phyloP scores from a whole-genome alignment of 2,888 invertebrate genomes.

The Panzeria rudis region DNA sequence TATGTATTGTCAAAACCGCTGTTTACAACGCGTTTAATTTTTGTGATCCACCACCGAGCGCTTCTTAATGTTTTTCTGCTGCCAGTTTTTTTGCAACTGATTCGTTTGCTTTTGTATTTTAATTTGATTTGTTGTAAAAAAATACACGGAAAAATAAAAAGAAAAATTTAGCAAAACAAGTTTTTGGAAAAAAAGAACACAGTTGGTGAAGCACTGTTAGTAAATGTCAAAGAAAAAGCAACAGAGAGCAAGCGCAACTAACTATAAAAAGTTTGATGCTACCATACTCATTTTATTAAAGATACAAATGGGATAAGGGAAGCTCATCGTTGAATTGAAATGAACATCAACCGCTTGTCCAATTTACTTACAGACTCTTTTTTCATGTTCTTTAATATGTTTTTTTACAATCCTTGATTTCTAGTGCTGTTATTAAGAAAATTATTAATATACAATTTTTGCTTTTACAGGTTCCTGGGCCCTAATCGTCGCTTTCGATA shows the following conservation, averaged over 20 bases:
- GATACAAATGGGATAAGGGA: too few species aligned
- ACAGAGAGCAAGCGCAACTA: slow-evolving; percentile 62
- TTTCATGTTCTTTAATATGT: too few species aligned
- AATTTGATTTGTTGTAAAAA: slow-evolving; percentile 64
- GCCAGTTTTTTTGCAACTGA: slow-evolving; percentile 64
- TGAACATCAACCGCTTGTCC: too few species aligned
- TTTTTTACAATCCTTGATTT: too few species aligned
- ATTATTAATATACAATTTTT: too few species aligned
- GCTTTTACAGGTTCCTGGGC: too few species aligned
- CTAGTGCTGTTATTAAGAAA: too few species aligned
- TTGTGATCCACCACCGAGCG: neutral
- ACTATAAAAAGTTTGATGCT: neutral
- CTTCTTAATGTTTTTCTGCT: slow-evolving; percentile 43
- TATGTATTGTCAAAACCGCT: slow-evolving; percentile 23
- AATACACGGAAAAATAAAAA: slow-evolving; percentile 29
- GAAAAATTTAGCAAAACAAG: slow-evolving; percentile 31
- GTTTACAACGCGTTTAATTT: slow-evolving; percentile 21
- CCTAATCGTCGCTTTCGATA: too few species aligned
- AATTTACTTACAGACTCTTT: too few species aligned
- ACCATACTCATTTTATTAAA: slow-evolving; percentile 10
- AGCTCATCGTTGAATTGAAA: too few species aligned
- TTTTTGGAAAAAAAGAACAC: slow-evolving; percentile 3
- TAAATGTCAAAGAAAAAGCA: slow-evolving; percentile 16
- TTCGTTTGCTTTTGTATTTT: slow-evolving; percentile 64
- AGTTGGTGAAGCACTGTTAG: slow-evolving; percentile 33